Evolutionary conservation across 2,113 vertebrate species (phyloP).

Genomic region (Oplegnathus fasciatus): DNA sequence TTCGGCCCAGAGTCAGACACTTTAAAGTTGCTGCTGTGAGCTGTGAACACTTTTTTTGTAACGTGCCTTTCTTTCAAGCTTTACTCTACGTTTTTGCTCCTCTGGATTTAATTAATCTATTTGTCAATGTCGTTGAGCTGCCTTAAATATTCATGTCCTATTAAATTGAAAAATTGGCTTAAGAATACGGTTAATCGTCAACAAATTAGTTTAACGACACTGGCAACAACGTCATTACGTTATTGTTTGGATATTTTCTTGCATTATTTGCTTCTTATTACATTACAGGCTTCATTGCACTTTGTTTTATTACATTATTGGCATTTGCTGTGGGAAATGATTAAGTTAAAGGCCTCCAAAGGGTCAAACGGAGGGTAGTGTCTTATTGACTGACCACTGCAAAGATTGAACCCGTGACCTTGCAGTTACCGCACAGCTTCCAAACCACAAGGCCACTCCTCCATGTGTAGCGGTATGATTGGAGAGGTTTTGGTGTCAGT

Average conservation of each 20-base stretch:
- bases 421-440: constrained; percentile 34
- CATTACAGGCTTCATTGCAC: constrained; percentile 45
- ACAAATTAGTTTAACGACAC: constrained; percentile 21
- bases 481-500: constrained; percentile 54
- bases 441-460: constrained; percentile 37
- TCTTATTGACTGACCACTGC: constrained; percentile 48
- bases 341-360: constrained; percentile 18
- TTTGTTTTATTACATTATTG: constrained; percentile 48
- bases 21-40: not conserved
- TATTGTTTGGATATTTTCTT: constrained; percentile 30
- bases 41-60: not conserved
- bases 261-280: constrained; percentile 44
- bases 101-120: not conserved
- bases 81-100: not conserved
- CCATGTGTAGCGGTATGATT: not conserved
- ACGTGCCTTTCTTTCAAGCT: not conserved
- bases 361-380: constrained; percentile 48
- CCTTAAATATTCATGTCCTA: not conserved
- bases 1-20: constrained; percentile 18
- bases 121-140: not conserved
- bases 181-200: not conserved
- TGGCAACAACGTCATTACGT: not conserved
- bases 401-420: constrained; percentile 49
- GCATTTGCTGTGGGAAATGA: constrained; percentile 38
- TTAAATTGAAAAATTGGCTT: constrained; percentile 11